Evolutionary conservation across 2,113 vertebrate species (phyloP).

Genomic region (Ictalurus punctatus): DNA sequence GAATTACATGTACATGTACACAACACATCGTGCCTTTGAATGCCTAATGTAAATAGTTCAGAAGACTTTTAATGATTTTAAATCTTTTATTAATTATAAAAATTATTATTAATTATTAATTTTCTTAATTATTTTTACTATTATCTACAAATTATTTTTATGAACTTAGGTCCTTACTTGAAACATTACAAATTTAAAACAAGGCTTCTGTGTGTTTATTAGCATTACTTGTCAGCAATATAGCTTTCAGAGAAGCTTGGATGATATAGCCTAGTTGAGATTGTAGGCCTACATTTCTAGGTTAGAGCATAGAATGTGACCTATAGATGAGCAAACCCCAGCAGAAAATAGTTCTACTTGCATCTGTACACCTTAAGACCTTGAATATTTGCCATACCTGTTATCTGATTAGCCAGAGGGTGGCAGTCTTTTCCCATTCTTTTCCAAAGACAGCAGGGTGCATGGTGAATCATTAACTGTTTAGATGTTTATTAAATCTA

Average conservation of each 20-base stretch:
- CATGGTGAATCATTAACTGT: not conserved
- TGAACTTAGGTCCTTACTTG: not conserved
- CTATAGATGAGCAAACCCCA: not conserved
- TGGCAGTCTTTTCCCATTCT: slow-evolving; percentile 66
- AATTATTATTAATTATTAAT: too few species aligned
- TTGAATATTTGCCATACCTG: not conserved
- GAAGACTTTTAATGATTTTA: not conserved
- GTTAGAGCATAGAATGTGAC: not conserved
- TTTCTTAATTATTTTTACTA: not conserved
- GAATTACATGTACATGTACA: not conserved
- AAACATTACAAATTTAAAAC: not conserved
- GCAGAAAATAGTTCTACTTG: not conserved
- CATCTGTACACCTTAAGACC: not conserved
- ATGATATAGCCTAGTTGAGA: not conserved
- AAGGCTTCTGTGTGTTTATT: not conserved
- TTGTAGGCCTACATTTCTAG: not conserved
- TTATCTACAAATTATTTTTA: not conserved
- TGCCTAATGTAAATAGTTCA: not conserved
- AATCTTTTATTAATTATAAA: not conserved
- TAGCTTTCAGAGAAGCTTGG: not conserved
- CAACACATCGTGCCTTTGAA: not conserved
- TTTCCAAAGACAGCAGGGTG: not conserved
- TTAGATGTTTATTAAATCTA: not conserved
- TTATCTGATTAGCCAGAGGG: slow-evolving; percentile 60
- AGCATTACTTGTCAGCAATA: not conserved